Evolutionary conservation across 2,797 vertebrate genomes (phyloP).

Genomic region (Cyprinella venusta): DNA sequence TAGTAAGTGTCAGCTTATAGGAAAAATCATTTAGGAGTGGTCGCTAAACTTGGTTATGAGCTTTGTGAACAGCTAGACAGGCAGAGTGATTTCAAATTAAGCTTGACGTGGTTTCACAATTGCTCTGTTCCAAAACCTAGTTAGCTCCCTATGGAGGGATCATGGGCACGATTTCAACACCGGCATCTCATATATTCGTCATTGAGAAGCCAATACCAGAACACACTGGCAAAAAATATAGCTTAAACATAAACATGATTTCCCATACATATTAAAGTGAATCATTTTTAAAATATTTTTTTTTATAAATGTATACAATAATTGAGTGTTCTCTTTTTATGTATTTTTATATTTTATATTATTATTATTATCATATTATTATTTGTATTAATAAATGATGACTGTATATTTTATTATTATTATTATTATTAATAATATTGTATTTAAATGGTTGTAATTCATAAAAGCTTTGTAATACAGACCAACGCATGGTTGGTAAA

Average conservation of each 20-base stretch:
- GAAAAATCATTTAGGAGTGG: background rate
- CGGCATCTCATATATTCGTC: background rate
- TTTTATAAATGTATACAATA: background rate
- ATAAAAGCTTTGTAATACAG: background rate
- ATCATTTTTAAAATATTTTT: background rate
- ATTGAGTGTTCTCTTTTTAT: background rate
- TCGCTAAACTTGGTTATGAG: background rate
- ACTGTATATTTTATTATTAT: background rate
- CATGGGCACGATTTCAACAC: background rate
- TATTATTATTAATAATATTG: too few species aligned
- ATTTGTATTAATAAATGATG: background rate
- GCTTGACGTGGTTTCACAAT: background rate
- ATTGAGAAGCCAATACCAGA: background rate
- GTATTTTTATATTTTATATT: background rate
- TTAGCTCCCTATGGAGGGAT: background rate
- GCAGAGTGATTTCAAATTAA: constrained; percentile 4
- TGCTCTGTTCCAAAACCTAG: constrained; percentile 16
- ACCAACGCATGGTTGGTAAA: too few species aligned
- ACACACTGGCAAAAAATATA: background rate
- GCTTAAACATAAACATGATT: background rate
- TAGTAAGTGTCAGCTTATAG: constrained; percentile 6
- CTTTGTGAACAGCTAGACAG: background rate
- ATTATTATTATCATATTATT: background rate
- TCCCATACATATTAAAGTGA: background rate
- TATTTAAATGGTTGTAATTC: background rate